These are phyloP conservation scores for Tyria jacobaeae DNA, from an alignment of 2,888 invertebrate species.

Conservation along the genomic window DNA sequence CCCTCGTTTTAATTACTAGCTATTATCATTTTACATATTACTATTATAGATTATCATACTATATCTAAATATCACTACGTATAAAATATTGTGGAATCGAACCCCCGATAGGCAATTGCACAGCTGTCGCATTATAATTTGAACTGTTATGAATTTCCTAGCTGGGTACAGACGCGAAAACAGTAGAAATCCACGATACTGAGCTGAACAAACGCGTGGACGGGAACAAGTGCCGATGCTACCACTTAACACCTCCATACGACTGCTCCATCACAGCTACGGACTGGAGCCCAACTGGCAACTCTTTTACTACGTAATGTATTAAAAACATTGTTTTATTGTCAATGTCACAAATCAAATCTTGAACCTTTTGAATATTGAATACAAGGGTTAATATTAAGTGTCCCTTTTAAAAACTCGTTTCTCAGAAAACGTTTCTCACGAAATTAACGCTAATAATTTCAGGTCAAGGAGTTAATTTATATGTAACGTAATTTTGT, in stretches of 20 bases:
- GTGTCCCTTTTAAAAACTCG: background rate
- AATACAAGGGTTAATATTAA: background rate
- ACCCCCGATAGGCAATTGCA: no score
- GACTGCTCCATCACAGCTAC: conserved; percentile 70
- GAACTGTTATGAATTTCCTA: conserved; percentile 35
- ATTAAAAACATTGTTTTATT: background rate
- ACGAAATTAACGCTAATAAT: no score
- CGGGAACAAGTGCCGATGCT: conserved; percentile 54
- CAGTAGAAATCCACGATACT: conserved; percentile 69
- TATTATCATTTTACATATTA: no score
- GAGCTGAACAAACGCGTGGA: conserved; percentile 56
- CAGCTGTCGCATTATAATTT: no score
- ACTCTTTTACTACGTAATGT: conserved; percentile 70
- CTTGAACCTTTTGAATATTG: background rate
- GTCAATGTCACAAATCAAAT: background rate
- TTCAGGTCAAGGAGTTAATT: no score
- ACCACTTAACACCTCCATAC: conserved; percentile 5
- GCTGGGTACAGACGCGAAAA: conserved; percentile 66
- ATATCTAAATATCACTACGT: no score
- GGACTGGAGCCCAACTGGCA: conserved; percentile 81
- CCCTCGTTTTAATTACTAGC: no score
- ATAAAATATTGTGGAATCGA: no score
- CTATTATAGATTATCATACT: no score
- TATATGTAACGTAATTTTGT: no score
- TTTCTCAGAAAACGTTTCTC: background rate